phyloP scores from a whole-genome alignment of 37 sponge, comb jelly and placozoan genomes.

The Cliona cf. orientalis region DNA sequence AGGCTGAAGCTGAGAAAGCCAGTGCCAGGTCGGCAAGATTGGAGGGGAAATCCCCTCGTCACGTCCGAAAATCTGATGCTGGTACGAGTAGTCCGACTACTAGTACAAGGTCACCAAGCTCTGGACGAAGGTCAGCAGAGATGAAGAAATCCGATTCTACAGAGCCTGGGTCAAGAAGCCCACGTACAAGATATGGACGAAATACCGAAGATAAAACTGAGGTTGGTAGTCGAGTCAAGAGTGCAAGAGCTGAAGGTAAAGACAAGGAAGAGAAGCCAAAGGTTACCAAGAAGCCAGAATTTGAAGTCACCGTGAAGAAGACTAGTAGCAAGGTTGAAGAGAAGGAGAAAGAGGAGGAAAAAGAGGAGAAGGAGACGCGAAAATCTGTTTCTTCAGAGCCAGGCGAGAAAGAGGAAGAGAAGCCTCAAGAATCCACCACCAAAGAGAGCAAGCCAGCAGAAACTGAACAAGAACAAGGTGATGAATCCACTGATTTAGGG shows the following conservation, averaged over 20 bases:
- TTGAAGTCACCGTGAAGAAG: not conserved
- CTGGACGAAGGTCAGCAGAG: not conserved
- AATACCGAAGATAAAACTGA: too few species aligned
- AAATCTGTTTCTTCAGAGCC: constrained; percentile 1
- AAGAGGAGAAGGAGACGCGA: not conserved
- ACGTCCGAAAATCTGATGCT: not conserved
- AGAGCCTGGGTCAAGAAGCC: too few species aligned
- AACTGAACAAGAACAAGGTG: constrained; percentile 1
- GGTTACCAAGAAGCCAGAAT: not conserved
- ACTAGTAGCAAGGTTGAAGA: not conserved
- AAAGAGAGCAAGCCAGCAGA: not conserved
- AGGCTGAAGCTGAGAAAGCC: constrained; percentile 3
- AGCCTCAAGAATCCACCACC: not conserved
- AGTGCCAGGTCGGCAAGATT: not conserved
- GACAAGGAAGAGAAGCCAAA: not conserved
- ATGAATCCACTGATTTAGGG: constrained; percentile 4
- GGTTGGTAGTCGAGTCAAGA: not conserved
- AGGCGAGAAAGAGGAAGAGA: constrained; percentile 9
- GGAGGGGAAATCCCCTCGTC: not conserved
- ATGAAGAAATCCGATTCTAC: not conserved
- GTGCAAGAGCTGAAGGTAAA: not conserved
- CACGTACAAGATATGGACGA: too few species aligned
- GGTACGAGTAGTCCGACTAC: not conserved
- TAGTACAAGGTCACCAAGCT: constrained; percentile 11
- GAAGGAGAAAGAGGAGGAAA: constrained; percentile 9